Conservation (phyloP, 1,140 invertebrate genomes). For the Brachionus plicatilis region DNA sequence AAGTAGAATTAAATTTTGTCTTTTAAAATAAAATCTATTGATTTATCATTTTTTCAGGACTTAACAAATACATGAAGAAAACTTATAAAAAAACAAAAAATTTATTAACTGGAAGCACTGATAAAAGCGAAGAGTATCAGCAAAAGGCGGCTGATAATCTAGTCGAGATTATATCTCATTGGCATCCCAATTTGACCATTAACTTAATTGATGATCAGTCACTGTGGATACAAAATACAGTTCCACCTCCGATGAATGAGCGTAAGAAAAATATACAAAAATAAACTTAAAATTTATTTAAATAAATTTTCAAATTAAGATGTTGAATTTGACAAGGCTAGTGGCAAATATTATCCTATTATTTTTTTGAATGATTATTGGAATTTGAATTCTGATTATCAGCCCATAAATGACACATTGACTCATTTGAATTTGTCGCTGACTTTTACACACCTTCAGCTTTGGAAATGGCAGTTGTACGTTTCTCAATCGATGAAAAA, state of each 20-base stretch:
- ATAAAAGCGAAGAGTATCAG: conserved; percentile 54
- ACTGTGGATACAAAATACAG: conserved; percentile 74
- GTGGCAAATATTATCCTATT: conserved; percentile 81
- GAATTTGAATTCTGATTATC: conserved; percentile 94
- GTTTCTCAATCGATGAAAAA: conserved; percentile 77
- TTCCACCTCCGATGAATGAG: conserved; percentile 85
- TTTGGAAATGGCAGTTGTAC: conserved; percentile 97
- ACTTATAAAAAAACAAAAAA: conserved; percentile 83
- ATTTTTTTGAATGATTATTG: conserved; percentile 96
- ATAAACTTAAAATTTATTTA: not conserved
- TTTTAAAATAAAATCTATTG: conserved; percentile 20
- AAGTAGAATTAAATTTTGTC: conserved; percentile 53
- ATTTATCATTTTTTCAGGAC: conserved; percentile 48
- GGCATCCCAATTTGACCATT: conserved; percentile 97
- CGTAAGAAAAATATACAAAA: conserved; percentile 57
- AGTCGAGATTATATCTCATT: conserved; percentile 85
- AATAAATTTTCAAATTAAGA: conserved; percentile 55
- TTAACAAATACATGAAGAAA: conserved; percentile 89
- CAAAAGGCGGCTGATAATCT: conserved; percentile 70
- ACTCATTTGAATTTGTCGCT: conserved; percentile 63
- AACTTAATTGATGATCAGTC: conserved; percentile 91
- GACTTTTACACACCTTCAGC: conserved; percentile 84
- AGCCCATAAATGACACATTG: conserved; percentile 80
- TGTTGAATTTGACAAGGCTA: conserved; percentile 77
- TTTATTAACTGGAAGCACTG: conserved; percentile 83